Percentiles rank a stretch among this genome's conserved stretches.
These are phyloP conservation scores for Emydura subglobosa DNA, from an alignment of 2,113 vertebrate species.

Conservation along the genomic window DNA sequence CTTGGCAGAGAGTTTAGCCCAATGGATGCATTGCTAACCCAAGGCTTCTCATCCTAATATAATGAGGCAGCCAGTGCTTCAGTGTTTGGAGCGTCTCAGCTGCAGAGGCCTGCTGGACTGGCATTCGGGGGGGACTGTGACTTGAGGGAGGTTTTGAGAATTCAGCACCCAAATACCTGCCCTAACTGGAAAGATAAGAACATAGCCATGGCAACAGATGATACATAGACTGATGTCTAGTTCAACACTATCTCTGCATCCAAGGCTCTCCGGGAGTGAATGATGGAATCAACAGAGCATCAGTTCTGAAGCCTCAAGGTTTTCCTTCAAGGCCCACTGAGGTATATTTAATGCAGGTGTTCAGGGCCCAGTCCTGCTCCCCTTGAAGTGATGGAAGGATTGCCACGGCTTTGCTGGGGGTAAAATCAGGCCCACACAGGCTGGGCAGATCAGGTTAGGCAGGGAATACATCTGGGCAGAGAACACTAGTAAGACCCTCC, in stretches of 20 bases:
- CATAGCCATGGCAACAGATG: neutral
- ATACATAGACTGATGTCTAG: neutral
- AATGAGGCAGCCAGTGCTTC: neutral
- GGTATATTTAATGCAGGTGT: neutral
- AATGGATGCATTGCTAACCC: neutral
- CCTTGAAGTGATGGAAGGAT: neutral
- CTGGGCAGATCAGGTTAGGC: neutral
- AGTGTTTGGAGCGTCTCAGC: neutral
- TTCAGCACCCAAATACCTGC: neutral
- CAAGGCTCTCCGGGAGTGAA: neutral
- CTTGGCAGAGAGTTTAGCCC: neutral
- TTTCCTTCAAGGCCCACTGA: neutral
- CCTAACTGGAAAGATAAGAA: neutral
- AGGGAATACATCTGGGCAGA: neutral
- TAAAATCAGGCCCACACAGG: neutral
- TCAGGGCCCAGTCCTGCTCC: neutral
- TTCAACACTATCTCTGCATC: neutral
- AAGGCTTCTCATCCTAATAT: neutral
- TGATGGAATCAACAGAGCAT: neutral
- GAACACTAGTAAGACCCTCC: neutral
- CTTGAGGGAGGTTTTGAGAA: neutral
- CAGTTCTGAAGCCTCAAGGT: neutral
- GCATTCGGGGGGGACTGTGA: neutral
- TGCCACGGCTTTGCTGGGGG: neutral
- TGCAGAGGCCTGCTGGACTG: neutral